Percentiles rank a stretch among this genome's conserved stretches.
phyloP scores from a whole-genome alignment of 2,888 invertebrate genomes.

The Himalopsyche anomala region DNA sequence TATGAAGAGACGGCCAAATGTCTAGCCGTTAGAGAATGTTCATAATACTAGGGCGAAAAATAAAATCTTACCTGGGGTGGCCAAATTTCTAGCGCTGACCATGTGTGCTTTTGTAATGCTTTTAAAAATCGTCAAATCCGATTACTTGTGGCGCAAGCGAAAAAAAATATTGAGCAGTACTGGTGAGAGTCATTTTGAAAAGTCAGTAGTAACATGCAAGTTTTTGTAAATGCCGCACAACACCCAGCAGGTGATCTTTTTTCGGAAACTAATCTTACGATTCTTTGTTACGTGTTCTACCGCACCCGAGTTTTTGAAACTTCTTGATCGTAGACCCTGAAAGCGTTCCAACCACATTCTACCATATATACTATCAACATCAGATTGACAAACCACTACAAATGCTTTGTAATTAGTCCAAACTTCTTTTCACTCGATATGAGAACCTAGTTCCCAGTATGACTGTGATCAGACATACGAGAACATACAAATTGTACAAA shows the following conservation, averaged over 20 bases:
- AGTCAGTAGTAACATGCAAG: slow-evolving; percentile 19
- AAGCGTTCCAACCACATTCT: not conserved
- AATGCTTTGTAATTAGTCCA: too few species aligned
- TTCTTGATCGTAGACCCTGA: not conserved
- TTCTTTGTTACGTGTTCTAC: slow-evolving; percentile 57
- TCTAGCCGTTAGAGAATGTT: too few species aligned
- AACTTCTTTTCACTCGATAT: too few species aligned
- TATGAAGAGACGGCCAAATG: too few species aligned
- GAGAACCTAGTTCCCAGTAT: too few species aligned
- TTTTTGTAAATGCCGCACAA: not conserved
- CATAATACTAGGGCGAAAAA: too few species aligned
- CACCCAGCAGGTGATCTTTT: slow-evolving; percentile 61
- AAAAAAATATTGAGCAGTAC: not conserved
- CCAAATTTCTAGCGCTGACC: too few species aligned
- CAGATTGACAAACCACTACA: too few species aligned
- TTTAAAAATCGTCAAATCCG: not conserved
- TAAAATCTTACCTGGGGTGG: too few species aligned
- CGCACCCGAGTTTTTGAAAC: slow-evolving; percentile 27
- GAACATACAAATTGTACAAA: too few species aligned
- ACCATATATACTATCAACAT: not conserved
- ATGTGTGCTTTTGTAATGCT: too few species aligned
- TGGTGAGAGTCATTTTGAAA: slow-evolving; percentile 1
- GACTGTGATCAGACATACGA: too few species aligned
- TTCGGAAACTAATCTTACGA: slow-evolving; percentile 62
- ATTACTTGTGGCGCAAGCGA: not conserved